These are phyloP conservation scores for Euzetes globulus DNA, from an alignment of 2,888 invertebrate species.

Conservation along the genomic window DNA sequence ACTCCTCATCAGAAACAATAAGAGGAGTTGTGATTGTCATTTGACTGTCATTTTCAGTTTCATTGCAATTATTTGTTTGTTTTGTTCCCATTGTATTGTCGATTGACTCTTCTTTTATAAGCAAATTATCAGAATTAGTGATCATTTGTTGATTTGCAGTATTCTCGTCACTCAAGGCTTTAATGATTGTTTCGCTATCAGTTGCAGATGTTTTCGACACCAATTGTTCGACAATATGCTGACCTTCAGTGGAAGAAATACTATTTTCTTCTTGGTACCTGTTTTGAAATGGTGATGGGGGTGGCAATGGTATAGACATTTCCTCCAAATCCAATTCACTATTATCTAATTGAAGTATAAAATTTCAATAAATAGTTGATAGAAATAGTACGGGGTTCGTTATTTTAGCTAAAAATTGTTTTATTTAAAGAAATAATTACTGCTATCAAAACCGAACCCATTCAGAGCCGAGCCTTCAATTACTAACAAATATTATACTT, in stretches of 20 bases:
- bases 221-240: background rate
- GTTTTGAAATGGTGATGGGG: conserved; percentile 23
- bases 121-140: background rate
- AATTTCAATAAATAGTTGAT: background rate
- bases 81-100: background rate
- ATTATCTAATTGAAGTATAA: background rate
- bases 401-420: no score
- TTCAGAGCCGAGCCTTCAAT: no score
- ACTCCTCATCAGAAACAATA: conserved; percentile 1
- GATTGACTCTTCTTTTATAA: background rate
- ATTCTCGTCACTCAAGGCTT: background rate
- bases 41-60: background rate
- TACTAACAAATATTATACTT: no score
- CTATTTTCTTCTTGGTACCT: background rate
- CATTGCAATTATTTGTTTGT: background rate
- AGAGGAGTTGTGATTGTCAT: background rate
- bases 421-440: no score
- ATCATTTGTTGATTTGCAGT: background rate
- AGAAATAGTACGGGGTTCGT: background rate
- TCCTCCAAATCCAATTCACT: conserved; percentile 7
- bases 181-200: background rate
- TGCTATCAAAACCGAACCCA: no score
- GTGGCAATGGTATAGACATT: conserved; percentile 4
- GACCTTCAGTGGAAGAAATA: background rate
- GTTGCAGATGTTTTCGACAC: background rate